phyloP scores from a whole-genome alignment of 2,113 vertebrate genomes.

The Forbesichthys agassizii region DNA sequence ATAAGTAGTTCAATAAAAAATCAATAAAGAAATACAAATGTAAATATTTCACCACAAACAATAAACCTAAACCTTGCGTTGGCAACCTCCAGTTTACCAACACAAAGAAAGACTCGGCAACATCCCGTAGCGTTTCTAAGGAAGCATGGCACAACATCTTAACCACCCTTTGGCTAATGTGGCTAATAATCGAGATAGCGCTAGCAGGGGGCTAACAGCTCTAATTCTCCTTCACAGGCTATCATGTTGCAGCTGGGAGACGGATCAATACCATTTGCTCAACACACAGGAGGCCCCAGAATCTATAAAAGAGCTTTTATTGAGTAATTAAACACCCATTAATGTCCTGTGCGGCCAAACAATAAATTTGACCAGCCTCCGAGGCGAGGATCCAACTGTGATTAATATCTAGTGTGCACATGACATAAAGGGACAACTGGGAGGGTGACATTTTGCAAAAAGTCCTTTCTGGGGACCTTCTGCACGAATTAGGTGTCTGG shows the following conservation, averaged over 20 bases:
- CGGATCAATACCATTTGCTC: slow-evolving; percentile 97
- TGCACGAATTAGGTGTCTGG: background rate
- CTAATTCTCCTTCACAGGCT: slow-evolving; percentile 95
- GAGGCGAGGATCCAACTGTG: slow-evolving; percentile 84
- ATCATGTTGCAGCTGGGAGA: slow-evolving; percentile 90
- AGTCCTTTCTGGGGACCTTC: slow-evolving; percentile 34
- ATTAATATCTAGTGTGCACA: slow-evolving; percentile 86
- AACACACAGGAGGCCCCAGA: slow-evolving; percentile 88
- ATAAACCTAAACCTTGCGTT: background rate
- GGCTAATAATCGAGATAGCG: slow-evolving; percentile 74
- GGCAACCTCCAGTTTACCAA: too few species aligned
- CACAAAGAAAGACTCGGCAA: too few species aligned
- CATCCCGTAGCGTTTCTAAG: background rate
- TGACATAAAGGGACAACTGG: slow-evolving; percentile 80
- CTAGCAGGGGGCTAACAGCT: slow-evolving; percentile 76
- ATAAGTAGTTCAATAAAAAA: background rate
- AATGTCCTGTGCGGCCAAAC: slow-evolving; percentile 93
- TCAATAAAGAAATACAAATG: background rate
- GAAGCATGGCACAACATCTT: slow-evolving; percentile 49
- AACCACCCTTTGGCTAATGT: slow-evolving; percentile 66
- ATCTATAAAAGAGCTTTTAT: slow-evolving; percentile 97
- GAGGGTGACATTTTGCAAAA: slow-evolving; percentile 54
- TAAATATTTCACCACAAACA: background rate
- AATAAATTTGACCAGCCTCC: slow-evolving; percentile 97
- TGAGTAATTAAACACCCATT: slow-evolving; percentile 99